Conservation (phyloP, 1,140 invertebrate genomes). For the Temnothorax curvispinosus region DNA sequence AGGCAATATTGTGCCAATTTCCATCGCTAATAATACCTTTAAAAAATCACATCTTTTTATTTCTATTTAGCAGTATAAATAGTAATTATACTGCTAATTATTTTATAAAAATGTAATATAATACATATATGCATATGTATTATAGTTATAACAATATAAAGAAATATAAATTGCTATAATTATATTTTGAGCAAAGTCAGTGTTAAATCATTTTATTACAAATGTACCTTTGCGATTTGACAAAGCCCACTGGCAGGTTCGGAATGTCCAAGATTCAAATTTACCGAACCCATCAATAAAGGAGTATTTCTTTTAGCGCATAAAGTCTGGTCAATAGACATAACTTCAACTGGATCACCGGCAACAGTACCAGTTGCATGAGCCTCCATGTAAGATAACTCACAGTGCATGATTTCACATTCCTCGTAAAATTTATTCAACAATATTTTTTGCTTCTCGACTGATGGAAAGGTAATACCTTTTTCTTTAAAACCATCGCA, state of each 20-base stretch:
- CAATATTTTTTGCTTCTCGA: slow-evolving; percentile 92
- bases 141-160: too few species aligned
- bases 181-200: background rate
- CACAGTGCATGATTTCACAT: too few species aligned
- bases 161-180: background rate
- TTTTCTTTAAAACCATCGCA: slow-evolving; percentile 94
- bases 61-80: too few species aligned
- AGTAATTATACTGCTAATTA: too few species aligned
- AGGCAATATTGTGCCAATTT: too few species aligned
- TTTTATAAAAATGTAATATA: too few species aligned
- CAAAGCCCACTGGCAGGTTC: slow-evolving; percentile 95
- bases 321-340: slow-evolving; percentile 93
- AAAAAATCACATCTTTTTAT: slow-evolving; percentile 74
- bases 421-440: slow-evolving; percentile 90
- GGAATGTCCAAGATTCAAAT: slow-evolving; percentile 97
- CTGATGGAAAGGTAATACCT: slow-evolving; percentile 96
- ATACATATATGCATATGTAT: too few species aligned
- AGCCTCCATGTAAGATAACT: slow-evolving; percentile 92
- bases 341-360: slow-evolving; percentile 95
- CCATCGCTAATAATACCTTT: too few species aligned
- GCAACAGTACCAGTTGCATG: slow-evolving; percentile 95
- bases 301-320: slow-evolving; percentile 90
- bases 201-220: background rate
- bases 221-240: slow-evolving; percentile 92
- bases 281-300: slow-evolving; percentile 94